These are phyloP conservation scores for Rhynchonema sp. DNA, from an alignment of 2,888 invertebrate genomes.

Conservation along the genomic window DNA sequence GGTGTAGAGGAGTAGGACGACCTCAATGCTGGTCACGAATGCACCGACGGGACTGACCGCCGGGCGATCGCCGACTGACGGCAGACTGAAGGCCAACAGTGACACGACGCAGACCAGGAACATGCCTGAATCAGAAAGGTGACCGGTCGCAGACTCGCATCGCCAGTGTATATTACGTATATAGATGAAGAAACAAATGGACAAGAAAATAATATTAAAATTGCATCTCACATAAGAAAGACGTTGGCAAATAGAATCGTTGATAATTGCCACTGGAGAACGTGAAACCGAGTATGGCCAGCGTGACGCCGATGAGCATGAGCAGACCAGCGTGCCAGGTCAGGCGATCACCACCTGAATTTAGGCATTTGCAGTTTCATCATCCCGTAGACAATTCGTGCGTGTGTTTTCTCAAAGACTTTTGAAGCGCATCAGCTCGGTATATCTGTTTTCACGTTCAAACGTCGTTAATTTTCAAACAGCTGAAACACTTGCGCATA, in stretches of 20 bases:
- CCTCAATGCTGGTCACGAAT: conserved; percentile 23
- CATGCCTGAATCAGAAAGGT: too few relatives aligned
- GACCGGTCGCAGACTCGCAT: too few relatives aligned
- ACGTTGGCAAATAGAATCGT: conserved; percentile 39
- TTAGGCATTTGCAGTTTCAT: neutral
- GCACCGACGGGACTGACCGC: conserved; percentile 28
- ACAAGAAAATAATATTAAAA: too few relatives aligned
- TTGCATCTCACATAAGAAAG: conserved; percentile 40
- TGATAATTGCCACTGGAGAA: conserved; percentile 29
- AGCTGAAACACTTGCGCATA: too few relatives aligned
- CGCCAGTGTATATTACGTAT: too few relatives aligned
- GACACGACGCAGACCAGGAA: conserved; percentile 28
- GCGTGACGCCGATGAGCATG: conserved; percentile 21
- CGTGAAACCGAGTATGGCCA: conserved; percentile 32
- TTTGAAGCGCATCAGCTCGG: too few relatives aligned
- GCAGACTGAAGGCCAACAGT: conserved; percentile 17
- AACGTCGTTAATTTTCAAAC: too few relatives aligned
- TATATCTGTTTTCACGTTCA: too few relatives aligned
- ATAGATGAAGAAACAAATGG: too few relatives aligned
- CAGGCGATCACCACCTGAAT: neutral
- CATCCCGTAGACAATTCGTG: too few relatives aligned
- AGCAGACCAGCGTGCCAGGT: neutral
- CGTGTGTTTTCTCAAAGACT: too few relatives aligned
- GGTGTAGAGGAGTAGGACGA: conserved; percentile 67
- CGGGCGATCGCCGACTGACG: conserved; percentile 17